phyloP scores from a whole-genome alignment of 2,888 invertebrate species.

The Hyposoter dolosus region DNA sequence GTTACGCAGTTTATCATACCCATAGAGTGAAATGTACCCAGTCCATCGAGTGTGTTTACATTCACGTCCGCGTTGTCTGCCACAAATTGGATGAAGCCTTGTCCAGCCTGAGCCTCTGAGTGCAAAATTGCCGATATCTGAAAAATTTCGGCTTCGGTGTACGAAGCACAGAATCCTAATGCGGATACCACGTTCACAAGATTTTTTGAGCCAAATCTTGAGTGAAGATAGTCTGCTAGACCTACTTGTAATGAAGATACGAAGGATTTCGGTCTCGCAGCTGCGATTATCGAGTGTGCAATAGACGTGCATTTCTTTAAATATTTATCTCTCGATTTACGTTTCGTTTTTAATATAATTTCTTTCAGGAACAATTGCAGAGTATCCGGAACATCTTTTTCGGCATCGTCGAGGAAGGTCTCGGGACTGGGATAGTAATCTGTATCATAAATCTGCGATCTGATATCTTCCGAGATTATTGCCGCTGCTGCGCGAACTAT shows the following conservation, averaged over 20 bases:
- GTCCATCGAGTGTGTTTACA: background rate
- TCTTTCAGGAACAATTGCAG: too few species aligned
- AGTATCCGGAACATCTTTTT: too few species aligned
- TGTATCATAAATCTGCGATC: too few species aligned
- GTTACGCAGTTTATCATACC: background rate
- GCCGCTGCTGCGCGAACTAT: too few species aligned
- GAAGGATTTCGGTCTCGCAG: background rate
- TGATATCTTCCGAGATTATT: too few species aligned
- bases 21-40: conserved; percentile 1
- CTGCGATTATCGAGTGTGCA: background rate
- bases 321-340: background rate
- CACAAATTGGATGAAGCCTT: background rate
- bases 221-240: background rate
- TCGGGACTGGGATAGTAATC: too few species aligned
- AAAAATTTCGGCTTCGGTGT: background rate
- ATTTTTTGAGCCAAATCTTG: background rate
- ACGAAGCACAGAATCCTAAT: background rate
- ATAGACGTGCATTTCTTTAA: background rate
- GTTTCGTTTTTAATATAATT: background rate
- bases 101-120: too few species aligned
- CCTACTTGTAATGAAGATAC: background rate
- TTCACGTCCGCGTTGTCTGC: background rate
- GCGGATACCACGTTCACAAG: background rate
- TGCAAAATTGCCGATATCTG: background rate
- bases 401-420: too few species aligned